These are phyloP conservation scores for Ophthalmolycus amberensis DNA, from an alignment of 2,113 vertebrate genomes.

Conservation along the genomic window DNA sequence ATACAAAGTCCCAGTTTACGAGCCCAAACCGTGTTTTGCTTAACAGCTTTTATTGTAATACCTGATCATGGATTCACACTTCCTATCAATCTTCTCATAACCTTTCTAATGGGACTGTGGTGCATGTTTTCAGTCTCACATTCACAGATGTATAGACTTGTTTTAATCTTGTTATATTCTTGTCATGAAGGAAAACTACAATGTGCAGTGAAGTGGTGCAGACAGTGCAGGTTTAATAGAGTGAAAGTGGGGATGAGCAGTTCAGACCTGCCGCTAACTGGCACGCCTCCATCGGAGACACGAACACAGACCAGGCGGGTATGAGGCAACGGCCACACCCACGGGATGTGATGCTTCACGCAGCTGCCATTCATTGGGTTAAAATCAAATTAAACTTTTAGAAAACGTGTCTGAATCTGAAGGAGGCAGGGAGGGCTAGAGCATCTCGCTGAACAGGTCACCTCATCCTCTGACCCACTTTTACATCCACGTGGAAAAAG, in stretches of 20 bases:
- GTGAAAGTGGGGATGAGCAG: background rate
- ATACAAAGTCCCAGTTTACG: background rate
- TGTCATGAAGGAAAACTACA: background rate
- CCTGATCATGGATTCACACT: background rate
- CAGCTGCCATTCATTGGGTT: background rate
- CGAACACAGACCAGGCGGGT: background rate
- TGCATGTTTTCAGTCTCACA: background rate
- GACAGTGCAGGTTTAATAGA: background rate
- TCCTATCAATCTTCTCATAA: background rate
- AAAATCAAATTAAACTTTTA: background rate
- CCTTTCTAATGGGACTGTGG: no score
- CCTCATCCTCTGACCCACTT: background rate
- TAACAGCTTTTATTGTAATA: background rate
- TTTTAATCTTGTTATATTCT: background rate
- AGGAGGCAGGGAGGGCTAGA: background rate
- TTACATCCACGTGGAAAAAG: background rate
- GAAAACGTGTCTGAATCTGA: background rate
- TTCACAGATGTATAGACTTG: background rate
- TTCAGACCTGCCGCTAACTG: slow-evolving; percentile 6
- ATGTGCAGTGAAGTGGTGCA: background rate
- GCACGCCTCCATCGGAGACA: background rate
- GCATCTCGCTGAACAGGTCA: background rate
- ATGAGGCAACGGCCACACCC: slow-evolving; percentile 12
- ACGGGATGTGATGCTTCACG: slow-evolving; percentile 6
- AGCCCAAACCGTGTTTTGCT: background rate